Evolutionary conservation across 2,113 vertebrate genomes (phyloP), one percentile per base, ranked within the genome.

Genomic region (Chaetops frenatus): DNA sequence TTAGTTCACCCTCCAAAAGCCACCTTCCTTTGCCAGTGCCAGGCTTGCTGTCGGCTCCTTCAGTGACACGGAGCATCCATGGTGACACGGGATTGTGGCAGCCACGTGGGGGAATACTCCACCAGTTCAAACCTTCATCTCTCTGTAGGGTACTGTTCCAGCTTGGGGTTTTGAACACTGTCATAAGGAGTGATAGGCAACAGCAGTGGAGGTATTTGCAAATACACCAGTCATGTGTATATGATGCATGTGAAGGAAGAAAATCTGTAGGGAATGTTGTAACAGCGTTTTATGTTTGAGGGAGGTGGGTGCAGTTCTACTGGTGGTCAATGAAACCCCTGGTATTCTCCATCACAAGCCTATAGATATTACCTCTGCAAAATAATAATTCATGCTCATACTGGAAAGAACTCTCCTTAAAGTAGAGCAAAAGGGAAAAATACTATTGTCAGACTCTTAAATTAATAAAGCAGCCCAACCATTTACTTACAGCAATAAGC

Each of bases 31-130:
- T 51, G 42, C 1, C 0, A 33, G 27, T 36, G 31, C 67, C 54
- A 76, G 2, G 76, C 66, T 44, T 3, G 4, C 38, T 50, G 10
- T 27, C 42, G 33, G 61, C 40, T 71, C 17, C 57, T 31, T 27
- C 79, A 28, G 61, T 7, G 51, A 11, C 65, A 42, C 25, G 4
- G 22, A 21, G n/a, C 19, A 15, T 25, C 79, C 25, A 0, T 54
- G 22, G 48, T 70, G 40, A n/a, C 14, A 27, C 0, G 1, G 51
- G 14, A 9, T 12, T 58, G 67, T 51, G 48, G 79, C 78, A 92
- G 38, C 51, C 42, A 33, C 2, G 1, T 27, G 9, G 2, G 11
- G 14, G 10, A 35, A 3, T 1, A 51, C 21, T 71, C 50, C 22
- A 64, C 4, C 54, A 38, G 12, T 35, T 81, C 50, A 66, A 42